Evolutionary conservation across 2,888 invertebrate species (phyloP), one percentile per base, ranked within the genome.

Genomic region (Parnassius mnemosyne): DNA sequence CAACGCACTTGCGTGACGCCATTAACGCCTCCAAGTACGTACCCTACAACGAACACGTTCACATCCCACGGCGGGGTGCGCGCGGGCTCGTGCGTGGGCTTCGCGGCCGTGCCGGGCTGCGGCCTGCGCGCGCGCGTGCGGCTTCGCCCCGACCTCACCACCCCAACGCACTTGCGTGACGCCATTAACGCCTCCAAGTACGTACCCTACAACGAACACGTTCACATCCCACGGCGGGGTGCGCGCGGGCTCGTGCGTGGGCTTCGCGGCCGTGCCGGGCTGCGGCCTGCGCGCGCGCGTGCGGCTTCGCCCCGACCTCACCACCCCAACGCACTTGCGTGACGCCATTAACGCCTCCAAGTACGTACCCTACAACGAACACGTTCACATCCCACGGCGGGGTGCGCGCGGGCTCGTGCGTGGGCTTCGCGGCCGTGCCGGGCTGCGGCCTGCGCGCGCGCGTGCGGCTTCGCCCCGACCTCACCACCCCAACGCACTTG

Each of bases 61-160:
- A n/a, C n/a, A n/a, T n/a, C n/a, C n/a, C n/a, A n/a, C 25, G 34
- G 98, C 25, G 34, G 7, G 34, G 92, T 92, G 12, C 85, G 93
- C 2, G 93, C 92, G 25, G 95, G 96, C 1, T 92, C 93, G 69
- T 95, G 95, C 72, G 87, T 89, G 0, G 94, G 95, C 69, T 98
- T 98, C 81, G 94, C 95, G 78, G 95, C 97, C 0, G 96, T 97
- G 16, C 97, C 98, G 5, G 98, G 98, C 25, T 98, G 98, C 85
- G 99, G 99, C 0, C 93, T 99, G 58, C 94, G 95, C 64, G 87
- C 72, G n/a, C 96, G 96, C 70, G 67, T 43, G 16, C 66, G 67
- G 75, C 3, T 53, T 67, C 9, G 71, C 76, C 13, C 63, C 70
- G 75, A 13, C 56, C 60, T 11, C 41, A 65, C 2, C 25, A 59